A percentile compares a stretch with the other conserved stretches of the same genome.
Evolutionary conservation across 2,797 vertebrate genomes (phyloP).

Genomic region (Ciconia nigra): DNA sequence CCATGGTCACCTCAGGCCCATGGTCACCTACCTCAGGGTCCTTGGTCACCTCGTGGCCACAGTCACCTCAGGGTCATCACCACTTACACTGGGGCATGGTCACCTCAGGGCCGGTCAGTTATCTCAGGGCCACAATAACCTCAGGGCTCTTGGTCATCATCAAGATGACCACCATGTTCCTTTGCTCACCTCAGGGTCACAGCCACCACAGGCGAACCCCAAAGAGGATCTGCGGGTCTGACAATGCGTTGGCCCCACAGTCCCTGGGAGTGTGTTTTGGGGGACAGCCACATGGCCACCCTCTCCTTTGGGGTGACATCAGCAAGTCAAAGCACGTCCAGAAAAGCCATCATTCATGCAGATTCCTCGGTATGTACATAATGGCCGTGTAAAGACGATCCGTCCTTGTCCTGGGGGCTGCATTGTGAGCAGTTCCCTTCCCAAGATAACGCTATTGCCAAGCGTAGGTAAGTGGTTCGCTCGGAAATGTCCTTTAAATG

Average conservation of each 20-base stretch:
- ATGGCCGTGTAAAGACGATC: fast-evolving
- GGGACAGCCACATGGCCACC: background rate
- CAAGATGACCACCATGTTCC: fast-evolving
- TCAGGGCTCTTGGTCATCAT: background rate
- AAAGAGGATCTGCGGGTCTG: background rate
- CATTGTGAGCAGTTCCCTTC: background rate
- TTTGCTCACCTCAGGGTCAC: background rate
- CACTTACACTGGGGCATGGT: no score
- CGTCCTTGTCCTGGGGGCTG: background rate
- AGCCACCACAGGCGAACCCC: no score
- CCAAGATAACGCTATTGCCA: background rate
- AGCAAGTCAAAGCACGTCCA: background rate
- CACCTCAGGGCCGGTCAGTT: no score
- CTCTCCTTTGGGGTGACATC: background rate
- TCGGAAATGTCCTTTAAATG: background rate
- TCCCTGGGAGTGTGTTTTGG: background rate
- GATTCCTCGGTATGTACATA: fast-evolving
- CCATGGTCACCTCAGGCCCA: no score
- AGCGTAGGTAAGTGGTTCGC: fast-evolving
- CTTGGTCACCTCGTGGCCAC: background rate
- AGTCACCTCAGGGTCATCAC: no score
- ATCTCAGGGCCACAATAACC: background rate
- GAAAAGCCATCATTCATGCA: fast-evolving
- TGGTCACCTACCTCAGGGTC: no score
- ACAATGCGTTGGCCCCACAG: fast-evolving